Evolutionary conservation across 2,888 invertebrate species (phyloP), one percentile per base, ranked within the genome.

Genomic region (Andrena chrysosceles): DNA sequence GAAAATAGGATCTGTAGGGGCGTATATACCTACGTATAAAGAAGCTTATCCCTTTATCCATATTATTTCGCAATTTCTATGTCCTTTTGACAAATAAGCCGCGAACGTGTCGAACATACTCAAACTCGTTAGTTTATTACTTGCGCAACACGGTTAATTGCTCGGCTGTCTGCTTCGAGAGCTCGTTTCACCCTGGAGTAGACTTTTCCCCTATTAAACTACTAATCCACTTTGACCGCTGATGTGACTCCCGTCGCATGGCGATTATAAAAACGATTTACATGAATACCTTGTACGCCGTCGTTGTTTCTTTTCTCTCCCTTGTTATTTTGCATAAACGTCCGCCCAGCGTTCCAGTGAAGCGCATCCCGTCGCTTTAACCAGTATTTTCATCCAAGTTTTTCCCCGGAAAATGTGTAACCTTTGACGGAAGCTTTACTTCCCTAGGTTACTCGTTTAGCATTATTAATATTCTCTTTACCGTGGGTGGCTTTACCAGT

Each of bases 391-490:
- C 20, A 62, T 71, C 31, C 23, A 2, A 8, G 49, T 42, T 56
- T 56, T 66, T 23, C 54, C 13, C 2, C 52, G 20, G 16, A 42
- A 42, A 16, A 13, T 56, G 52, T 42, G 20, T 42, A 59, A 20
- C 23, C 48, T 20, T 67, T 67, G 59, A 74, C 29, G 42, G 35
- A 67, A 59, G 42, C 56, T 23, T 48, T 33, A 2, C 42, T 7
- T 23, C 16, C 23, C 20, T 23, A 2, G 31, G 31, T 48, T 63
- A 16, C 23, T 60, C 42, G 16, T 75, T 68, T 48, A n/a, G 10
- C 63, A 31, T 68, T 72, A 54, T 77, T 48, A 52, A 59, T 33
- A 70, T 66, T 5, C 59, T 26, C 16, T 1, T 26, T 26, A n/a
- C 26, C 76, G 0, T 29, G 33, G 29, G n/a, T 31, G 13, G 10